Conservation (phyloP, 1,140 invertebrate species). For the Drosophila ambigua region DNA sequence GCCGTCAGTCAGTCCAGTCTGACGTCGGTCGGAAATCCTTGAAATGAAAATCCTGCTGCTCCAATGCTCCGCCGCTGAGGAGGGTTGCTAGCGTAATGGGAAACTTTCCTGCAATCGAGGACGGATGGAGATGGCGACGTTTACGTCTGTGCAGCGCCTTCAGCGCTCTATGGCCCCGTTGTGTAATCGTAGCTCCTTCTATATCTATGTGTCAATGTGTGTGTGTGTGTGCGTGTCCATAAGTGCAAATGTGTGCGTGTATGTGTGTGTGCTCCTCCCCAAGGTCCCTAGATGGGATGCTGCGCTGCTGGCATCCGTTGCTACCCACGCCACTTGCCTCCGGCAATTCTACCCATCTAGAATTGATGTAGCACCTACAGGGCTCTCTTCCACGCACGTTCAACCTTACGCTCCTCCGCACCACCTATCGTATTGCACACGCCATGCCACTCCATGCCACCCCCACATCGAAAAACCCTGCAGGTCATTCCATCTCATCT, state of each 20-base stretch:
- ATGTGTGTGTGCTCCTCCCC: conserved; percentile 30
- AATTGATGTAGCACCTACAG: conserved; percentile 79
- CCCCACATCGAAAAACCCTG: conserved; percentile 30
- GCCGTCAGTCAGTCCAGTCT: conserved; percentile 51
- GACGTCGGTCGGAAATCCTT: conserved; percentile 80
- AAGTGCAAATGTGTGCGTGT: conserved; percentile 6
- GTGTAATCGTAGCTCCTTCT: conserved; percentile 62
- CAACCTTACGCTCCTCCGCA: conserved; percentile 39
- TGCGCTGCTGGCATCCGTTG: conserved; percentile 38
- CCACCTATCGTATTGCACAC: conserved; percentile 18
- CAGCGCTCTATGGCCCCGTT: conserved; percentile 59
- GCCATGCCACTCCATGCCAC: conserved; percentile 1
- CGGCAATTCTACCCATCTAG: conserved; percentile 63
- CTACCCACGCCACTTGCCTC: conserved; percentile 18
- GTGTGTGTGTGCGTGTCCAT: conserved; percentile 22
- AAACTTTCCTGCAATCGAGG: conserved; percentile 66
- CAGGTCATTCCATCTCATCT: conserved; percentile 64
- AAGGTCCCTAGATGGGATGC: conserved; percentile 59
- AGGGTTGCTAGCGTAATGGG: conserved; percentile 65
- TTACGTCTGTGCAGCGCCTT: conserved; percentile 48
- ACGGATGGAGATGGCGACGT: conserved; percentile 41
- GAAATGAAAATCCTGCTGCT: conserved; percentile 69
- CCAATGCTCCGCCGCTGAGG: conserved; percentile 26
- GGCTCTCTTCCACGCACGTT: conserved; percentile 58
- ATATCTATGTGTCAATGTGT: conserved; percentile 9